phyloP scores from a whole-genome alignment of 1,140 invertebrate genomes.

The Oncopodura yosiiana region DNA sequence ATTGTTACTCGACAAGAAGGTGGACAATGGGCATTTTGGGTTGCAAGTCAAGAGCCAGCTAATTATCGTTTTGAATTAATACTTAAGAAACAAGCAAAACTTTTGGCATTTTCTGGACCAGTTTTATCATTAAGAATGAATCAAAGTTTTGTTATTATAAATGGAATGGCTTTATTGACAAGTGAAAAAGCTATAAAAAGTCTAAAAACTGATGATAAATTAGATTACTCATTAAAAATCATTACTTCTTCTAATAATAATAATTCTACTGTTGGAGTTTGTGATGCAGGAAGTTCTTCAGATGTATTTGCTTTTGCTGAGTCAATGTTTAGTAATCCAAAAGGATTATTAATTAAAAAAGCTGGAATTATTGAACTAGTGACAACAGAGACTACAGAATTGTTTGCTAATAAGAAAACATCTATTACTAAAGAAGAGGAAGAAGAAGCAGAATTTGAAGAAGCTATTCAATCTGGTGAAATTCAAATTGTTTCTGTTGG shows the following conservation, averaged over 20 bases:
- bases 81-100: conserved; percentile 4
- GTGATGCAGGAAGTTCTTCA: too few species aligned
- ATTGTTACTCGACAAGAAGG: background rate
- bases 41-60: background rate
- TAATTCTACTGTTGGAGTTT: too few species aligned
- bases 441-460: too few species aligned
- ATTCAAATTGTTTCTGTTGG: too few species aligned
- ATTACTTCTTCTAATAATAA: too few species aligned
- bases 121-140: background rate
- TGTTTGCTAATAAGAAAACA: conserved; percentile 11
- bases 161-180: background rate
- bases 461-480: too few species aligned
- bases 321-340: too few species aligned
- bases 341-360: too few species aligned
- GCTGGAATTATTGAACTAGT: too few species aligned
- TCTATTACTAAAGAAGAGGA: too few species aligned
- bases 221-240: conserved; percentile 3
- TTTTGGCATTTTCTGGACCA: background rate
- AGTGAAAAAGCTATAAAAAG: conserved; percentile 4
- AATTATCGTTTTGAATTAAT: conserved; percentile 6
- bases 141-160: background rate
- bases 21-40: conserved; percentile 8
- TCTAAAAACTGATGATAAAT: background rate
- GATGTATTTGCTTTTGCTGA: too few species aligned
- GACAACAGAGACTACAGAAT: too few species aligned